Evolutionary conservation across 2,113 vertebrate genomes (phyloP).

Genomic region (Carettochelys insculpta): DNA sequence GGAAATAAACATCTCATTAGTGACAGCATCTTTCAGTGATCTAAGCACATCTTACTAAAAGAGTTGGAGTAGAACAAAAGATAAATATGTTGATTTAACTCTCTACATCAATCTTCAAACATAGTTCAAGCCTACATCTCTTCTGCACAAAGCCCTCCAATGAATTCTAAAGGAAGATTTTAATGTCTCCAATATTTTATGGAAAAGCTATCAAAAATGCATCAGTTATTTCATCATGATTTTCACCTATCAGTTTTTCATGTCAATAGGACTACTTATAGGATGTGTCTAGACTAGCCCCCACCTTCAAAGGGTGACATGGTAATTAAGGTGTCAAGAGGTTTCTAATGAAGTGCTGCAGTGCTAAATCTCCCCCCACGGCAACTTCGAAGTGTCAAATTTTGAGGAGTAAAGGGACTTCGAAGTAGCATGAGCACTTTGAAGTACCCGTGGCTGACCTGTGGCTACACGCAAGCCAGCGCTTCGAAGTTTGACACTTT

Average conservation of each 20-base stretch:
- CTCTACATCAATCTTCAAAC: not conserved
- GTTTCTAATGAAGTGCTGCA: too few species aligned
- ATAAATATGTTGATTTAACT: not conserved
- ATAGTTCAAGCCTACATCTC: not conserved
- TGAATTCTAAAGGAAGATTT: not conserved
- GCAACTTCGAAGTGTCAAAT: too few species aligned
- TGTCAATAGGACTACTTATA: not conserved
- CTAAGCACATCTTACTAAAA: not conserved
- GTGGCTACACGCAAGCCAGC: too few species aligned
- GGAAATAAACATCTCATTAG: conserved; percentile 37
- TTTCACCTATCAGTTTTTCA: not conserved
- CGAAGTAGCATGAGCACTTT: too few species aligned
- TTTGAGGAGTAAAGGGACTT: too few species aligned
- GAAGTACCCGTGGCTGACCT: too few species aligned
- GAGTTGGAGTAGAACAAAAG: not conserved
- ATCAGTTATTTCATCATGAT: rapidly evolving
- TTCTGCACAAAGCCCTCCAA: not conserved
- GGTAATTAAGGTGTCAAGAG: too few species aligned
- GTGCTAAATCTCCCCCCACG: too few species aligned
- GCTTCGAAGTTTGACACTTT: too few species aligned
- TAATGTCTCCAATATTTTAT: not conserved
- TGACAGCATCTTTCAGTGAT: not conserved
- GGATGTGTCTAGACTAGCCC: too few species aligned
- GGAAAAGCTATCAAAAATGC: not conserved
- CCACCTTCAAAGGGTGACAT: too few species aligned